Evolutionary conservation across 2,888 invertebrate species (phyloP), one percentile per base, ranked within the genome.

Genomic region (Agrochola lychnidis): DNA sequence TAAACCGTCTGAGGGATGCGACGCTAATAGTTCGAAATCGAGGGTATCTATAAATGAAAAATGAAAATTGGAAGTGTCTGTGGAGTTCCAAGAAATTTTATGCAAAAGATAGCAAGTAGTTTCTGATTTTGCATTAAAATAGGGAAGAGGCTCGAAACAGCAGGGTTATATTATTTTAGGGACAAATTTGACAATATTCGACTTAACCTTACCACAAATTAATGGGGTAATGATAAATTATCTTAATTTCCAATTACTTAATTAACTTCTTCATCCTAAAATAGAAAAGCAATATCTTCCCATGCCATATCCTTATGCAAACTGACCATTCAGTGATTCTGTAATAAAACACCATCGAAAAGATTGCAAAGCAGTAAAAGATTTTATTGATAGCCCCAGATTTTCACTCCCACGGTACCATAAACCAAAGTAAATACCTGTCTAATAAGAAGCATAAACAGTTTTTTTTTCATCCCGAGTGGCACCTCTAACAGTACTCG

Each of bases 401-500:
- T 84, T 81, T 78, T 73, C 70, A 88, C 91, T 89, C 92, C 91
- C 92, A 92, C 92, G 89, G 86, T 56, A 76, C 86, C 87, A 87
- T 89, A 91, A 91, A 91, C 90, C 84, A 90, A 91, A 88, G 89
- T 87, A 90, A 91, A 90, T 91, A 91, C 90, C 90, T 88, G 90
- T 90, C 91, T 92, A 93, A 94, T 91, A 90, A 90, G 83, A 89
- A 89, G 87, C 81, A 83, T 89, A 91, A 92, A 93, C 91, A 92
- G 86, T 87, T 87, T 90, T 90, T 90, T 64, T 89, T 88, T 88
- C 85, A 88, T 90, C 88, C 90, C 83, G 84, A 89, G 91, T 88
- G 89, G 85, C 88, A 85, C 78, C 83, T 81, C 88, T 94, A 94
- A 94, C 94, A 91, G 94, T 93, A 92, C 90, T 92, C 85, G 75